These are phyloP conservation scores for Augiades crinisus DNA, from an alignment of 2,888 invertebrate species.

Conservation along the genomic window DNA sequence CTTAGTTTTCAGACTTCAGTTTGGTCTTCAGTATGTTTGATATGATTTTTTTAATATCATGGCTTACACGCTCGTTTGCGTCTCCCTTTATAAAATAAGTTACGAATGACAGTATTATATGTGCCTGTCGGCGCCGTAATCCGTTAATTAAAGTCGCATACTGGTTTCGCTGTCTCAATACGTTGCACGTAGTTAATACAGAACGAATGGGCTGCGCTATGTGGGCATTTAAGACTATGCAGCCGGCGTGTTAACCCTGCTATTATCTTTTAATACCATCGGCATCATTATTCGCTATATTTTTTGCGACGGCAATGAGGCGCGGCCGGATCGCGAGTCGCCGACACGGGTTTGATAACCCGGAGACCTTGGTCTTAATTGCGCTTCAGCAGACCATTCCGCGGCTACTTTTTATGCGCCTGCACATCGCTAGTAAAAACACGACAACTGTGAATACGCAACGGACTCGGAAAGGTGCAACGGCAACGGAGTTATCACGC, in stretches of 20 bases:
- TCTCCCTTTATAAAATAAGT: no score
- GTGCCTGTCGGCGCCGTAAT: slow-evolving; percentile 12
- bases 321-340: slow-evolving; percentile 65
- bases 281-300: slow-evolving; percentile 74
- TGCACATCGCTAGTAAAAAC: slow-evolving; percentile 79
- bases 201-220: slow-evolving; percentile 43
- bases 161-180: slow-evolving; percentile 34
- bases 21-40: no score
- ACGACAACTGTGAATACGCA: slow-evolving; percentile 63
- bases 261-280: slow-evolving; percentile 79
- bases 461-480: slow-evolving; percentile 59
- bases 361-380: slow-evolving; percentile 82
- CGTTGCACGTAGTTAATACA: slow-evolving; percentile 39
- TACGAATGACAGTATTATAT: slow-evolving; percentile 11
- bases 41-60: no score
- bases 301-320: slow-evolving; percentile 73
- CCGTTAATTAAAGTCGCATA: slow-evolving; percentile 30
- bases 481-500: slow-evolving; percentile 20
- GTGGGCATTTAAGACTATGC: slow-evolving; percentile 54
- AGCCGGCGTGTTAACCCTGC: slow-evolving; percentile 65
- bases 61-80: no score
- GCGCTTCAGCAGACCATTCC: slow-evolving; percentile 77
- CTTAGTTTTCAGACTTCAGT: no score
- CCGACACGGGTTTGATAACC: slow-evolving; percentile 80
- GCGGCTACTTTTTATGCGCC: slow-evolving; percentile 78